Percentiles rank a stretch among this genome's conserved stretches.
These are phyloP conservation scores for Isotomurus palustris DNA, from an alignment of 2,888 invertebrate species.

Conservation along the genomic window DNA sequence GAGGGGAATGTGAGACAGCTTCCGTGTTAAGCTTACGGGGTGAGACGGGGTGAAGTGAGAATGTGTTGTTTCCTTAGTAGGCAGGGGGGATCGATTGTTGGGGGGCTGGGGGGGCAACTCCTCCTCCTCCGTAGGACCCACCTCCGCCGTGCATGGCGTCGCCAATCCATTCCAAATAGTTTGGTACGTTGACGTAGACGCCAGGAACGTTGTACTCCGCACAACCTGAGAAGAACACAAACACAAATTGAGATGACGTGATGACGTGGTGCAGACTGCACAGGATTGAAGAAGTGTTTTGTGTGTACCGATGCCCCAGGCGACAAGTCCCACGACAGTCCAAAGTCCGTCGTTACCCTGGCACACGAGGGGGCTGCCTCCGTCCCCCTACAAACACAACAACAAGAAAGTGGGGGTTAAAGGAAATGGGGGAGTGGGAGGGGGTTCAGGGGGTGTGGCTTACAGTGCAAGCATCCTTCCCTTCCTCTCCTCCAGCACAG, in stretches of 20 bases:
- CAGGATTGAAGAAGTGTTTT: no score
- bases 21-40: no score
- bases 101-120: no score
- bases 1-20: no score
- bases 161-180: constrained; percentile 62
- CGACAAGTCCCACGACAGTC: constrained; percentile 63
- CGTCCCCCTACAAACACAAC: constrained; percentile 60
- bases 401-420: not conserved
- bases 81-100: no score
- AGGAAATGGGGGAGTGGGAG: constrained; percentile 11
- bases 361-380: constrained; percentile 68
- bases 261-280: no score
- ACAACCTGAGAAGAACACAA: constrained; percentile 51
- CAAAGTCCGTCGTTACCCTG: constrained; percentile 55
- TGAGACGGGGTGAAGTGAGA: no score
- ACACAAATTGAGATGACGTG: not conserved
- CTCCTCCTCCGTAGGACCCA: no score
- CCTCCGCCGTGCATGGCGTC: no score
- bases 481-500: constrained; percentile 72
- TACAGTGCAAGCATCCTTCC: constrained; percentile 74
- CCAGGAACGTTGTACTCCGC: constrained; percentile 67
- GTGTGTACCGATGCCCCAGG: constrained; percentile 62
- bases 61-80: no score
- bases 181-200: constrained; percentile 70
- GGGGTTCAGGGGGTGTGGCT: constrained; percentile 47